Conservation (phyloP, 2,888 invertebrate species). For the Crepidodera aurea region DNA sequence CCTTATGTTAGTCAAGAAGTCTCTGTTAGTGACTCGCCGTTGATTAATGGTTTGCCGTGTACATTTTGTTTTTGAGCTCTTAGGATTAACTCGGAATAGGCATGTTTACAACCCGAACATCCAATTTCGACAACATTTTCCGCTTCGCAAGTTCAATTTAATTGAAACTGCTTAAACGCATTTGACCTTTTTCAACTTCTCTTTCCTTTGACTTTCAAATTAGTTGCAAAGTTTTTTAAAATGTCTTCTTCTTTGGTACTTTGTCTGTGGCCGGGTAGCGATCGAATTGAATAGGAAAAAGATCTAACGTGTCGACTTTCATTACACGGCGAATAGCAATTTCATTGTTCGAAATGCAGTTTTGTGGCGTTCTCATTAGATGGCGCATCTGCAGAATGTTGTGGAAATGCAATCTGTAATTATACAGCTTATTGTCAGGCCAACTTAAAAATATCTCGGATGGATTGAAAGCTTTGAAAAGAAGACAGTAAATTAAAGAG, state of each 20-base stretch:
- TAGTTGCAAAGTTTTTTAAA: neutral
- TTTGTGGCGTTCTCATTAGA: neutral
- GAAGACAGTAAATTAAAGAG: no score
- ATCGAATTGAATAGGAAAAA: neutral
- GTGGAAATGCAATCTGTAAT: no score
- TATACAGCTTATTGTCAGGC: no score
- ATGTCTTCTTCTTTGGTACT: conserved; percentile 2
- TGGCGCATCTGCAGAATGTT: neutral
- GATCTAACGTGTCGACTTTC: neutral
- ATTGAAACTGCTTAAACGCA: conserved; percentile 28
- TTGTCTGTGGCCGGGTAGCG: neutral
- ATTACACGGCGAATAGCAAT: neutral
- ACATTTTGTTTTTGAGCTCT: conserved; percentile 26
- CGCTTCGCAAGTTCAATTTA: conserved; percentile 13
- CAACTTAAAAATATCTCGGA: no score
- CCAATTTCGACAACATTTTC: conserved; percentile 29
- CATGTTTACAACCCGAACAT: conserved; percentile 30
- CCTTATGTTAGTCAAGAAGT: neutral
- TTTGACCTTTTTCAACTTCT: conserved; percentile 20
- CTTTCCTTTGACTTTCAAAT: neutral
- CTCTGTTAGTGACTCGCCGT: conserved; percentile 23
- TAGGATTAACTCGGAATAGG: conserved; percentile 27
- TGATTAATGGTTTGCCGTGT: conserved; percentile 26
- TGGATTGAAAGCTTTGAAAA: no score
- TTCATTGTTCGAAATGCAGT: neutral